Evolutionary conservation across 64 coral and sea anemone genomes (phyloP), one percentile per base, ranked within the genome.

Genomic region (Actinia tenebrosa): DNA sequence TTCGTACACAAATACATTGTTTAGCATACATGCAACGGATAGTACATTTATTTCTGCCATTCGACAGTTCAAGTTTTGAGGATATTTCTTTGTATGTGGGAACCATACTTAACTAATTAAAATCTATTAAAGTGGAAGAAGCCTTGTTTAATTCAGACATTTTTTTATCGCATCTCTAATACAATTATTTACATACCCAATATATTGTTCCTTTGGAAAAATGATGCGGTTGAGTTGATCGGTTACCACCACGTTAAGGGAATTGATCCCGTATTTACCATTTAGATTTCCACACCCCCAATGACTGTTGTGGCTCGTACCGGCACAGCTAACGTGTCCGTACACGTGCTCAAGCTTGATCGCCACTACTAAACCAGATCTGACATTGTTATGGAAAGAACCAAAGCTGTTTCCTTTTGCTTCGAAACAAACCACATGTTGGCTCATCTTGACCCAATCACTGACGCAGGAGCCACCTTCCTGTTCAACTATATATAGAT

Each of bases 211-310:
- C 50, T 53, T 43, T 42, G 94, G 94, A 53, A 87, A 96, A 7
- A 96, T 47, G 3, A 96, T 62, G n/a, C 89, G 61, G 88, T 96
- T 89, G 23, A 86, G 58, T 1, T 75, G 62, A 80, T 96, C 91
- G 18, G 94, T 93, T n/a, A 92, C 83, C 22, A 96, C 81, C 7
- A 89, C 91, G 19, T 96, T 90, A 20, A 96, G 44, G 3, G 94
- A 58, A 58, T 58, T 78, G 55, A 45, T 71, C 45, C 81, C 90
- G 0, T 19, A 7, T 13, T 69, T 45, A 17, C 63, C 87, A 18
- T 77, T 59, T 59, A 88, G 71, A 18, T 25, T 45, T 45, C 17
- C 79, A 17, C 94, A 96, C 2, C 94, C 94, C 94, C 94, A 92
- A 26, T 86, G 82, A 53, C 94, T 96, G 56, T 89, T 64, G 71